These are phyloP conservation scores for Tetragonula carbonaria DNA, from an alignment of 2,888 invertebrate genomes.

Conservation along the genomic window DNA sequence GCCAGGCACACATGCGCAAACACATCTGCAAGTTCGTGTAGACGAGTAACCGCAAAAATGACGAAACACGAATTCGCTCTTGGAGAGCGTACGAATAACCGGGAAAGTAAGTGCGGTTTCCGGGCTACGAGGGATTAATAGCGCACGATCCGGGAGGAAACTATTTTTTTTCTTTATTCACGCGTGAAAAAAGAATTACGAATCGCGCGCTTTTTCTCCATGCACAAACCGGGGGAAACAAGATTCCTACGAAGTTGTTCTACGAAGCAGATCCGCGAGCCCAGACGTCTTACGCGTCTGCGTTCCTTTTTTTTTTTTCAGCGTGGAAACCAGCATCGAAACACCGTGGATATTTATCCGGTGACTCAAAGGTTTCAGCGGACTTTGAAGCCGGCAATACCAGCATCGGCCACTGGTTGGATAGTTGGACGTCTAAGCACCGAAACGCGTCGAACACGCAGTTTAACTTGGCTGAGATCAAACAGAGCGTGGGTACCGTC, in stretches of 20 bases:
- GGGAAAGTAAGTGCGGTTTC: constrained; percentile 33
- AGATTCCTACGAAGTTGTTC: no score
- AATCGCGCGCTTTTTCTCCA: no score
- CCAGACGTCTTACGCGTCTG: background rate
- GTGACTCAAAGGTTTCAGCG: background rate
- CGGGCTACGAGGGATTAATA: constrained; percentile 31
- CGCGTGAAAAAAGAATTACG: background rate
- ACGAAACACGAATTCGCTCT: constrained; percentile 56
- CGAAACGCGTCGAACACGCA: constrained; percentile 15
- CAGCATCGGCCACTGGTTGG: constrained; percentile 16
- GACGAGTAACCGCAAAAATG: constrained; percentile 40
- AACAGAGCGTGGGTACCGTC: background rate
- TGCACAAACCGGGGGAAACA: background rate
- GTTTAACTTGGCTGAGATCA: constrained; percentile 20
- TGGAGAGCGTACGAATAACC: constrained; percentile 25
- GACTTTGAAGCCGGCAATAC: constrained; percentile 22
- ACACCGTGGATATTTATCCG: constrained; percentile 5
- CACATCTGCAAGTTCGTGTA: background rate
- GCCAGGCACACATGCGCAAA: background rate
- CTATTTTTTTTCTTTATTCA: background rate
- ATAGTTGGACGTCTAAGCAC: constrained; percentile 12
- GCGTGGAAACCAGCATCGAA: background rate
- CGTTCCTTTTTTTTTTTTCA: background rate
- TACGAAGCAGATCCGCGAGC: no score
- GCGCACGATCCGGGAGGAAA: background rate